These are phyloP conservation scores for Protodeltote pygarga DNA, from an alignment of 2,888 invertebrate species.

Conservation along the genomic window DNA sequence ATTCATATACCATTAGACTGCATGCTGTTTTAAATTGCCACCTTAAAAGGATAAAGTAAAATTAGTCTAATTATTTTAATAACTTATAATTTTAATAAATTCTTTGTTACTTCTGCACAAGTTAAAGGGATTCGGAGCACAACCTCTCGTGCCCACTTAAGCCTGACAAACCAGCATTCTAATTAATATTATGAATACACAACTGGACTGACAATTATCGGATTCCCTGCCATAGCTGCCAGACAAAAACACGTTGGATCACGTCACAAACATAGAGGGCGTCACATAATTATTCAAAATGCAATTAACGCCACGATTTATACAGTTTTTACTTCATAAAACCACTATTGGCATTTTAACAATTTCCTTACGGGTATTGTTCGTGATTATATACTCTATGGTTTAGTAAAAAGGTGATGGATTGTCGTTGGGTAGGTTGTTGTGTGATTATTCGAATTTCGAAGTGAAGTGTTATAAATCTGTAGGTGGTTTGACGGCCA, in stretches of 20 bases:
- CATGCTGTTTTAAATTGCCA: too few species aligned
- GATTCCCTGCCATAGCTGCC: slow-evolving; percentile 43
- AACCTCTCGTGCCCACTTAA: too few species aligned
- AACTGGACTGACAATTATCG: slow-evolving; percentile 47
- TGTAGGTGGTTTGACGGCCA: background rate
- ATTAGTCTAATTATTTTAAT: too few species aligned
- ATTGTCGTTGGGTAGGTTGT: slow-evolving; percentile 15
- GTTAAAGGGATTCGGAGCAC: too few species aligned
- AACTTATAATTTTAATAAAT: too few species aligned
- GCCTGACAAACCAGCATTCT: slow-evolving; percentile 17
- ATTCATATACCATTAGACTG: too few species aligned
- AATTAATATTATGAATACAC: slow-evolving; percentile 42
- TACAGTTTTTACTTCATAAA: slow-evolving; percentile 55
- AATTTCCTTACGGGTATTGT: slow-evolving; percentile 65
- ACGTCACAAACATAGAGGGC: slow-evolving; percentile 33
- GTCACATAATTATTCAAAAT: slow-evolving; percentile 63
- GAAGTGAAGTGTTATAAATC: slow-evolving; percentile 9
- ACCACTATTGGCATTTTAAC: slow-evolving; percentile 65
- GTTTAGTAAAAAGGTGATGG: slow-evolving; percentile 42
- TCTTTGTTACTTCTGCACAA: too few species aligned
- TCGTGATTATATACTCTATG: slow-evolving; percentile 59
- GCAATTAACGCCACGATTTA: slow-evolving; percentile 61
- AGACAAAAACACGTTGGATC: slow-evolving; percentile 36
- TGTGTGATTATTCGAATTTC: slow-evolving; percentile 26
- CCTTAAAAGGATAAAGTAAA: too few species aligned